Evolutionary conservation across 2,797 vertebrate species (phyloP), one percentile per base, ranked within the genome.

Genomic region (Bradypus variegatus): DNA sequence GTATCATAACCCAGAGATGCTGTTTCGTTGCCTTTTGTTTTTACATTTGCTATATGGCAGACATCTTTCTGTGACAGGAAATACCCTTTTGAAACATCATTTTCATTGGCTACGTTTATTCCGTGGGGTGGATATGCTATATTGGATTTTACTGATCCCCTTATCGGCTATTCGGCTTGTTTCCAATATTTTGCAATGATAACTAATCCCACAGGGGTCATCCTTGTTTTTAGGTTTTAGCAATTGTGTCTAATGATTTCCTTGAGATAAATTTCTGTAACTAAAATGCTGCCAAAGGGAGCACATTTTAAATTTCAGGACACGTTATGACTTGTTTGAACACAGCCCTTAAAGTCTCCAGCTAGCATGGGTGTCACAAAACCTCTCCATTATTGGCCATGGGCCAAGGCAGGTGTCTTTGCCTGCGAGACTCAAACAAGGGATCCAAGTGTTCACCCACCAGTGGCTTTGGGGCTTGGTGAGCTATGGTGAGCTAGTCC

Each of bases 211-310:
- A 13, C 19, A 14, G 45, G 87, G 70, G 73, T 21, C 0, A 4
- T 36, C 73, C 11, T 0, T 77, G 36, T 83, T 55, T 25, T 3
- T 23, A 45, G 86, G 38, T 53, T 67, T 86, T 78, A 62, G 83
- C 41, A 25, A 67, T 19, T 0, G 0, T 53, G 12, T 77, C 70
- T 69, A 18, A 76, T 81, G 81, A 27, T 70, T 84, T 93, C 64
- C 77, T 84, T 48, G 50, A 88, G 75, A 80, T 76, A 87, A 84
- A 83, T 53, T 88, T 60, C 78, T 86, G 81, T 53, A 62, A 73
- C 13, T 11, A 5, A 70, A 10, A 65, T 67, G 67, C 84, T 64
- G 58, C 53, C 8, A 16, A 21, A 72, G 55, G n/a, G 9, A 60
- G 33, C 36, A 21, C 7, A 9, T 58, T 85, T 91, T 69, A 19